Conservation (phyloP, 2,113 vertebrate species). For the Perca fluviatilis region DNA sequence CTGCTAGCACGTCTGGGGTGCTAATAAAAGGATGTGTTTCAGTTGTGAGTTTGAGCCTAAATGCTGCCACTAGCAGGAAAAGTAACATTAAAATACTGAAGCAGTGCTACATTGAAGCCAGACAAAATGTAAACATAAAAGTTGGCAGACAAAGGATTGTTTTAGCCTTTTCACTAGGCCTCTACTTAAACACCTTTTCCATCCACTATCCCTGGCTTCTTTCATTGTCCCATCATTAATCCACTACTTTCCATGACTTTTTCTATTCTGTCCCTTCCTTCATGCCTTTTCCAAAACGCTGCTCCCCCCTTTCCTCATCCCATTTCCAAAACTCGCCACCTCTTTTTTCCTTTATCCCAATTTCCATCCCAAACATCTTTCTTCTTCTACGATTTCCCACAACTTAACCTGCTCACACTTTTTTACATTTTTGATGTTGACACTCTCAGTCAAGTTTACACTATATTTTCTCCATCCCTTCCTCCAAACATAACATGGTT, state of each 20-base stretch:
- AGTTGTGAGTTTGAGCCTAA: neutral
- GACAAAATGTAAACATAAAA: constrained; percentile 20
- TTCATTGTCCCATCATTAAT: constrained; percentile 27
- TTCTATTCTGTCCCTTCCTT: neutral
- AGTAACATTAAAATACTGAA: neutral
- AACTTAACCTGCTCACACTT: constrained; percentile 4
- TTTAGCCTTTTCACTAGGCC: neutral
- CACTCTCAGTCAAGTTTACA: neutral
- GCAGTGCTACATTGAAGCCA: constrained; percentile 4
- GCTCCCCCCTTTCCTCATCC: constrained; percentile 12
- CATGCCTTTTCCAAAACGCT: constrained; percentile 26
- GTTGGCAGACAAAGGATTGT: constrained; percentile 19
- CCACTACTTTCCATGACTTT: constrained; percentile 25
- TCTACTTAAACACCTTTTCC: constrained; percentile 20
- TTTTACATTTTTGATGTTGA: neutral
- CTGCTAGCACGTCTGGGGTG: neutral
- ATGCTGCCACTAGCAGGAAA: constrained; percentile 8
- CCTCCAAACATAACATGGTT: constrained; percentile 33
- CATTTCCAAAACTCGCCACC: constrained; percentile 28
- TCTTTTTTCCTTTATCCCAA: constrained; percentile 17
- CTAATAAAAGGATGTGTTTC: constrained; percentile 26
- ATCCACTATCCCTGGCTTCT: constrained; percentile 5
- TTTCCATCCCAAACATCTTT: constrained; percentile 36
- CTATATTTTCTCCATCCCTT: constrained; percentile 7
- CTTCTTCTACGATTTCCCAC: neutral